Evolutionary conservation across 2,797 vertebrate genomes (phyloP).

Genomic region (Platyrinchus mystaceus): DNA sequence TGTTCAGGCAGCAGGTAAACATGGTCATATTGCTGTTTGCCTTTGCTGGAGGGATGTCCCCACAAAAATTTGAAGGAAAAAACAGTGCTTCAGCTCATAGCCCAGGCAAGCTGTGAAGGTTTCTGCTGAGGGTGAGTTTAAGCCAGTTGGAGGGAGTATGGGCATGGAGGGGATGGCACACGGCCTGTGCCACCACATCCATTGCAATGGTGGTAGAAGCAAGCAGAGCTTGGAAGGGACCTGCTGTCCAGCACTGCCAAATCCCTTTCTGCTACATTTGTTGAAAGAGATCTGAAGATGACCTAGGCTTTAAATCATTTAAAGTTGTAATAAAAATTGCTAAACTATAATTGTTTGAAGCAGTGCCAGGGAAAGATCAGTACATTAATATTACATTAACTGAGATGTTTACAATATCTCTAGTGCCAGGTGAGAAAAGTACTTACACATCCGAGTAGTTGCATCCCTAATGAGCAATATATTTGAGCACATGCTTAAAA

Average conservation of each 20-base stretch:
- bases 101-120: neutral
- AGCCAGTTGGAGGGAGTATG: neutral
- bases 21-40: neutral
- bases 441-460: neutral
- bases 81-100: neutral
- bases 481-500: constrained; percentile 17
- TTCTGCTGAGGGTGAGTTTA: neutral
- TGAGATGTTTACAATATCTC: neutral
- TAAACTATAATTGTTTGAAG: neutral
- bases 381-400: neutral
- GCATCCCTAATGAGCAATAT: neutral
- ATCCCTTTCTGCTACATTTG: neutral
- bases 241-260: neutral
- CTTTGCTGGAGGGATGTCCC: neutral
- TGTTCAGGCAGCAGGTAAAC: neutral
- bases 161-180: neutral
- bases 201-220: neutral
- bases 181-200: neutral
- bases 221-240: neutral
- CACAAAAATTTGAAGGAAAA: neutral
- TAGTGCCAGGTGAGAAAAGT: neutral
- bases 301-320: neutral
- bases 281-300: neutral
- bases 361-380: neutral
- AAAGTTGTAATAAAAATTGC: neutral